Evolutionary conservation across 2,113 vertebrate species (phyloP), one percentile per base, ranked within the genome.

Genomic region (Gnathonemus echidnorhynchus): DNA sequence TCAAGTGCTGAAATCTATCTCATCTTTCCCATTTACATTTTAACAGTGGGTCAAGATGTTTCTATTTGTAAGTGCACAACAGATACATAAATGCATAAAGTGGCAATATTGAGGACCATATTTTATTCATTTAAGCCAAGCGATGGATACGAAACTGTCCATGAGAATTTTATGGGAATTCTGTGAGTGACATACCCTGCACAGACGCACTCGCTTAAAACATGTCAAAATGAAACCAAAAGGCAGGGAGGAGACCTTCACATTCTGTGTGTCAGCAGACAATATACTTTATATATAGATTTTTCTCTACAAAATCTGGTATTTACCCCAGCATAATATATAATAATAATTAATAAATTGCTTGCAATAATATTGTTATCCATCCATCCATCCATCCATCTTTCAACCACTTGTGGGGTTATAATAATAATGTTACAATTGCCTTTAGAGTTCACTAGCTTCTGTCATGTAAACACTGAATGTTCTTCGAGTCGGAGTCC

Each of bases 21-120:
- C 89, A 89, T 58, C 52, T 46, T 62, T 46, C 50, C 77, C 89
- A 89, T 89, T 89, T 89, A 85, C 80, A 86, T 89, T 84, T 89
- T 89, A 46, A 89, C 77, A 85, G 88, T 39, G 35, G 88, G 88
- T 53, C 49, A 89, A 58, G 74, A 86, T 85, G 77, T 89, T 89
- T 89, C 89, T 58, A 58, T 89, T 86, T 46, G 50, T 89, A 45
- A 19, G 50, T 48, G 52, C 39, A 85, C 89, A 86, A 58, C 87
- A 88, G 87, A 89, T 85, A 89, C 39, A 89, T 80, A 89, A 50
- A 89, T 80, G 66, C 70, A 89, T 77, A 89, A 70, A 49, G 88
- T 89, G 88, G 66, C 70, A 80, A 89, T 46, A 66, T 24, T 88
- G 87, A 88, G 87, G 58, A 53, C 53, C 39, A 66, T 62, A 66